These are phyloP conservation scores for Pseudomyrmex pallidus DNA, from an alignment of 1,140 invertebrate genomes.

Conservation along the genomic window DNA sequence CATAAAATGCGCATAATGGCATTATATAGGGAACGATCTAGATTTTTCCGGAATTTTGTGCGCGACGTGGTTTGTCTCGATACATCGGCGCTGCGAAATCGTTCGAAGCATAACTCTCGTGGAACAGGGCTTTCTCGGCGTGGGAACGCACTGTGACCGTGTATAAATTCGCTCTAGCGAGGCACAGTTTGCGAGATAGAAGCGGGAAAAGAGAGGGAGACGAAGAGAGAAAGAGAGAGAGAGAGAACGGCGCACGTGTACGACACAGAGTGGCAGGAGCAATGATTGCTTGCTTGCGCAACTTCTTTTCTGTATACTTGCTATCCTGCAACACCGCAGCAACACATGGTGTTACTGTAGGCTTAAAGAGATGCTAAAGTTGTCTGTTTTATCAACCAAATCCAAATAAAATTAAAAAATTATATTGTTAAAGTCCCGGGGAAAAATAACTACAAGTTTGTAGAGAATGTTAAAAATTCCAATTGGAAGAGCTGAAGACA, in stretches of 20 bases:
- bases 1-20: conserved; percentile 64
- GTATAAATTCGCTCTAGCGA: conserved; percentile 72
- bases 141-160: conserved; percentile 74
- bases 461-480: too few relatives aligned
- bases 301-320: conserved; percentile 71
- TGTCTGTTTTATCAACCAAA: too few relatives aligned
- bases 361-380: conserved; percentile 22
- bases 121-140: conserved; percentile 76
- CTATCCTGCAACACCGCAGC: conserved; percentile 58
- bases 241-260: conserved; percentile 42
- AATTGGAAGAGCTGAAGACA: too few relatives aligned
- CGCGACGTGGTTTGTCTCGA: conserved; percentile 47
- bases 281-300: conserved; percentile 64
- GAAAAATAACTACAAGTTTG: too few relatives aligned
- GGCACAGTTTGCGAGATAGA: conserved; percentile 24
- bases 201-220: conserved; percentile 17
- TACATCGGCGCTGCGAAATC: conserved; percentile 63
- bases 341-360: conserved; percentile 68
- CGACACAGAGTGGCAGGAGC: conserved; percentile 48
- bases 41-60: conserved; percentile 70
- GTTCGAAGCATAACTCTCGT: conserved; percentile 70
- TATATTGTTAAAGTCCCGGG: too few relatives aligned
- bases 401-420: too few relatives aligned
- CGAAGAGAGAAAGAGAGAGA: conserved; percentile 1
- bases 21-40: conserved; percentile 60